phyloP scores from a whole-genome alignment of 2,797 vertebrate genomes.

The Falco concolor region DNA sequence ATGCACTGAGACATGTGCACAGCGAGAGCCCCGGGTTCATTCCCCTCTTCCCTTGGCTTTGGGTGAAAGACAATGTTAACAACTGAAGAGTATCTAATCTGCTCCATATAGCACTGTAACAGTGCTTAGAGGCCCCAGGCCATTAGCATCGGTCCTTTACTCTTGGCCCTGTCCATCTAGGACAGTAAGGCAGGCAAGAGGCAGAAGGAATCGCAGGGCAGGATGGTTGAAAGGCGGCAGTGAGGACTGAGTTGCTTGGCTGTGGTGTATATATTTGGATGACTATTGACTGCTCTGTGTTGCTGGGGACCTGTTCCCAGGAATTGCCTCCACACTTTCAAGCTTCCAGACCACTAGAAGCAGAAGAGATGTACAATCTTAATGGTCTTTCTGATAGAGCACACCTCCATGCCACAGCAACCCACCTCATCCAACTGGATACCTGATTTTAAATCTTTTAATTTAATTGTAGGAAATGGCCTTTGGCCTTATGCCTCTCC shows the following conservation, averaged over 20 bases:
- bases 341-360: neutral
- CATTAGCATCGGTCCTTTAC: neutral
- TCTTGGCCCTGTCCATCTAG: neutral
- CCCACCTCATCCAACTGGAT: constrained; percentile 6
- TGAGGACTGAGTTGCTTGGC: neutral
- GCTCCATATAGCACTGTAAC: neutral
- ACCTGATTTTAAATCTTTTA: constrained; percentile 20
- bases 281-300: accelerated
- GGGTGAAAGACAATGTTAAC: neutral
- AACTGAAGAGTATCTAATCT: neutral
- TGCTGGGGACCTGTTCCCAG: neutral
- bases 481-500: constrained; percentile 31
- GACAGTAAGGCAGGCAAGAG: neutral
- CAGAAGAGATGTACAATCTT: neutral
- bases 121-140: neutral
- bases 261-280: neutral
- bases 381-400: neutral
- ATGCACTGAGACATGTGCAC: neutral
- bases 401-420: neutral
- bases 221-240: neutral
- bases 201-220: neutral
- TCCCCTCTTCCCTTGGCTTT: neutral
- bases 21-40: neutral
- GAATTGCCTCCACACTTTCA: neutral
- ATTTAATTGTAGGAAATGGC: constrained; percentile 36